phyloP scores from a whole-genome alignment of 1,140 invertebrate genomes.

The Mylabris phalerata region DNA sequence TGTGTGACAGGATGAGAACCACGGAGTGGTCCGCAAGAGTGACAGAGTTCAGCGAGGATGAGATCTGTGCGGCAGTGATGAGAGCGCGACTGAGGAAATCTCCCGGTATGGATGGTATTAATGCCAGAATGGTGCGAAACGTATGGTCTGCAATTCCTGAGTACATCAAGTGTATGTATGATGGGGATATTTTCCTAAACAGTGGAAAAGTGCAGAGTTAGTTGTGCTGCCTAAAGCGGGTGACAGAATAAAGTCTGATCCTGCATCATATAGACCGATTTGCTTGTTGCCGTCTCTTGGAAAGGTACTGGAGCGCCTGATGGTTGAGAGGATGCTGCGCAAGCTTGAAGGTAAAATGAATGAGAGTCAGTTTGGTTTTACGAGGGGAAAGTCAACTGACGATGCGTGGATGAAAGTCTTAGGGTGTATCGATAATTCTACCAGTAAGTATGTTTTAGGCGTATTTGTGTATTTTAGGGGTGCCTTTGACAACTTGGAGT shows the following conservation, averaged over 20 bases:
- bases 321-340: conserved; percentile 13
- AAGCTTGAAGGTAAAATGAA: neutral
- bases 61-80: no score
- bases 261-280: conserved; percentile 33
- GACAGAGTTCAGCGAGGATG: no score
- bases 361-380: conserved; percentile 36
- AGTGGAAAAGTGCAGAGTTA: conserved; percentile 26
- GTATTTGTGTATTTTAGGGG: conserved; percentile 44
- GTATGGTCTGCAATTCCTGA: no score
- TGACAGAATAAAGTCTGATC: neutral
- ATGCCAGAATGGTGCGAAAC: no score
- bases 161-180: no score
- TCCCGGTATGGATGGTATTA: no score
- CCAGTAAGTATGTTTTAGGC: conserved; percentile 23
- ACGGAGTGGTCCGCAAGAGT: no score
- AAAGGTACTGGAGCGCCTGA: conserved; percentile 31
- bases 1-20: no score
- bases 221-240: conserved; percentile 26
- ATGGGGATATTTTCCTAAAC: neutral
- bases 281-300: conserved; percentile 28
- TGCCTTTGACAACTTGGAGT: conserved; percentile 42
- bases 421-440: conserved; percentile 15
- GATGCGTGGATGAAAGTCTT: conserved; percentile 26
- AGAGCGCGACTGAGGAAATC: no score
- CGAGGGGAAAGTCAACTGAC: conserved; percentile 31